Base-by-base conservation (phyloP, 35 echinoderm and acorn worm species). In the Apostichopus japonicus region DNA sequence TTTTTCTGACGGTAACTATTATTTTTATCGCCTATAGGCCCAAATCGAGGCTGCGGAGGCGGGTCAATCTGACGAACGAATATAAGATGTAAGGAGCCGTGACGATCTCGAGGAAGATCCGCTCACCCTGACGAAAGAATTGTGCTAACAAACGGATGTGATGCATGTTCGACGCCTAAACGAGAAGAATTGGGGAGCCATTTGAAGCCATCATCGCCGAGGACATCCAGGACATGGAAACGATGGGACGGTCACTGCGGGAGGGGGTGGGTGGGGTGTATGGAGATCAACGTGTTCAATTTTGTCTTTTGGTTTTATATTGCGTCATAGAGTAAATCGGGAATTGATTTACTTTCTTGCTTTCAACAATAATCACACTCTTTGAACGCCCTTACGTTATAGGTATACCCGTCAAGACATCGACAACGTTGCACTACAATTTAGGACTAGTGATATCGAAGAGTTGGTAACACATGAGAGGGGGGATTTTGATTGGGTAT, bases 221-320 rank as follows among this genome's bases (percentile, higher is more conserved):
- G 6, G 55, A 13, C 55, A 90, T 22, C 25, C 55, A 72, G 33
- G 70, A 90, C 24, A 19, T 7, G 10, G 59, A 25, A 72, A 72
- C 6, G 10, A 21, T 90, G 5, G 33, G 33, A 44, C 33, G 33
- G 33, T 44, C 53, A 57, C 14, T 90, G 9, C 5, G 6, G 16
- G 52, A 4, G 33, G 33, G 33, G 33, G 33, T 0, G 27, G 27
- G 27, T n/a, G 27, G n/a, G 53, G 88, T 90, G 8, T 90, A 90
- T 44, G 51, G 14, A 21, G 88, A 90, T 90, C 13, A 90, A 55
- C 44, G 17, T 4, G 23, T 56, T 90, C 73, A 77, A 77, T 90
- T 77, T 90, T 90, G 25, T 90, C 88, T 54, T 78, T 90, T 90
- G 88, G 33, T 5, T 73, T 90, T 90, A 78, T 77, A 10, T 52